Base-by-base conservation (phyloP, 1,140 invertebrate species). In the Zophobas atratus region DNA sequence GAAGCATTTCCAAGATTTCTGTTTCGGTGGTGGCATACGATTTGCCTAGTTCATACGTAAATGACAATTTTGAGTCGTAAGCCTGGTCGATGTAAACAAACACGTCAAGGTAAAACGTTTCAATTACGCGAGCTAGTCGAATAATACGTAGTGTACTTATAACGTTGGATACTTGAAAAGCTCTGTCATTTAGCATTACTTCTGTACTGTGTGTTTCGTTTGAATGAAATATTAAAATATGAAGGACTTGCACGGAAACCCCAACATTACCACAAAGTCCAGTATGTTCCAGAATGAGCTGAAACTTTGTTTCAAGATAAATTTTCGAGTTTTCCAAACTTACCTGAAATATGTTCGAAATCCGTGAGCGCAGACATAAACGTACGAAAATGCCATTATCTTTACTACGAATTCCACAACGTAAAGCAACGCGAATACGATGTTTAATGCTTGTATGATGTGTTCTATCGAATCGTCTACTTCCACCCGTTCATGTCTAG, bases 1-100 rank as follows among this genome's bases (percentile, higher is more conserved):
- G 88, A 1, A 92, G 83, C 5, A 90, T 84, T 48, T 87, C 88
- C 8, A 87, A 85, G 0, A 90, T 89, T 81, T 91, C 90, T 78
- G 90, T 89, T 48, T 90, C 88, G 0, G 89, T 90, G 0, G 87
- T 87, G 6, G 90, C 89, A 75, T 89, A 91, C 6, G 90, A 90
- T 57, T 79, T 84, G 1, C 84, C 87, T 0, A 88, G 81, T 76
- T 88, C 87, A 79, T 86, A 88, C 6, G 86, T 86, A 39, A 85
- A 83, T 71, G 83, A 84, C 2, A 88, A 70, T 35, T 83, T 82
- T 35, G 80, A 20, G 20, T 20, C 20, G 20, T 20, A 20, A 20
- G 20, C 20, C 20, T 20, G 20, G 20, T 20, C 20, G 20, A 20
- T 20, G 20, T 20, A 20, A 20, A 20, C 20, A 20, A 20, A 20